Evolutionary conservation across 2,113 vertebrate species (phyloP).

Genomic region (Chascanopsetta lugubris): DNA sequence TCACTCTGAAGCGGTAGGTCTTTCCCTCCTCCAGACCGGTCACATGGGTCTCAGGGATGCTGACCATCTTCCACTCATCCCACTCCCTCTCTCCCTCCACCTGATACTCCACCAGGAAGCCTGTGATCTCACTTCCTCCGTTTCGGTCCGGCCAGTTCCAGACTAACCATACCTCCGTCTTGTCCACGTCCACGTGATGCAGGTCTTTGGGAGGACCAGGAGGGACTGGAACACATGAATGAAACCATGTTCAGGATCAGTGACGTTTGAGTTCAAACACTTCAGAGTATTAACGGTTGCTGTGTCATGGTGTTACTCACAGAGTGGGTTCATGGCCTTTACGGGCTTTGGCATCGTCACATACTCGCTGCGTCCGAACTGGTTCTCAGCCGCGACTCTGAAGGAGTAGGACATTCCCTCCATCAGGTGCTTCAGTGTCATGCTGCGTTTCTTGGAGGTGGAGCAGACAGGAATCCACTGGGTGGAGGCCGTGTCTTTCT

Average conservation of each 20-base stretch:
- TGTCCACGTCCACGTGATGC: constrained; percentile 94
- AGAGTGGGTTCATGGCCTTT: constrained; percentile 94
- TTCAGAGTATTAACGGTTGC: neutral
- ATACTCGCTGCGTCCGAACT: constrained; percentile 92
- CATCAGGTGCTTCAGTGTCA: constrained; percentile 90
- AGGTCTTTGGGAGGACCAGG: constrained; percentile 97
- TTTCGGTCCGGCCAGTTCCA: constrained; percentile 98
- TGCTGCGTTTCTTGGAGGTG: constrained; percentile 95
- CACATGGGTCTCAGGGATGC: constrained; percentile 92
- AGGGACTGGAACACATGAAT: constrained; percentile 82
- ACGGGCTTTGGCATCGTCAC: constrained; percentile 89
- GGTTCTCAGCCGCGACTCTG: constrained; percentile 97
- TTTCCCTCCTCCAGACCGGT: constrained; percentile 94
- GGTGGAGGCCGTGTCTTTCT: constrained; percentile 89
- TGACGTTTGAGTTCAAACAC: neutral
- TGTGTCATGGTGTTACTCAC: constrained; percentile 82
- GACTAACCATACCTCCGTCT: constrained; percentile 94
- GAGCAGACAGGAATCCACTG: constrained; percentile 94
- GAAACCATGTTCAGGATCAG: neutral
- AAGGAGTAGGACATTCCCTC: constrained; percentile 94
- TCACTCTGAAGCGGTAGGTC: constrained; percentile 96
- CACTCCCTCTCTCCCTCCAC: constrained; percentile 92
- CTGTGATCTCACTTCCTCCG: constrained; percentile 96
- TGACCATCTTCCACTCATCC: constrained; percentile 94
- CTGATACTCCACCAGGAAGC: constrained; percentile 97